These are phyloP conservation scores for Drosophila nr. medialis DNA, from an alignment of 2,888 invertebrate species.

Conservation along the genomic window DNA sequence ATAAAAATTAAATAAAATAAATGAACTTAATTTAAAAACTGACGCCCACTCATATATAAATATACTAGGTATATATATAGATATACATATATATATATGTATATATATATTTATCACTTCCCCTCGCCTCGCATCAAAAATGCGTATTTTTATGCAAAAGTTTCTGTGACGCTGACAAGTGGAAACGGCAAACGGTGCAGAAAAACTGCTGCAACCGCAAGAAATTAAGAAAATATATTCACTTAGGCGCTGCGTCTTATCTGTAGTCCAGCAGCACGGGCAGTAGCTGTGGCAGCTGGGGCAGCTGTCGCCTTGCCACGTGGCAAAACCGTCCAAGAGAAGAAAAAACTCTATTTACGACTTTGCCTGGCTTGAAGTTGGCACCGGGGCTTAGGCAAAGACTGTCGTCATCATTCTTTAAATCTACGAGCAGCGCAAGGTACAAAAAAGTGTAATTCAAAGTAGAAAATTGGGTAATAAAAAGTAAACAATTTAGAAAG, in stretches of 20 bases:
- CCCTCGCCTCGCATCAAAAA: slow-evolving; percentile 32
- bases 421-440: neutral
- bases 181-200: slow-evolving; percentile 49
- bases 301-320: slow-evolving; percentile 10
- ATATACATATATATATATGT: neutral
- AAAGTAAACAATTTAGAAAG: neutral
- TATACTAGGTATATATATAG: neutral
- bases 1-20: slow-evolving; percentile 54
- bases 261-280: slow-evolving; percentile 34
- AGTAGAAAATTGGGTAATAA: slow-evolving; percentile 18
- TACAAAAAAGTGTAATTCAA: slow-evolving; percentile 10
- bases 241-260: slow-evolving; percentile 61
- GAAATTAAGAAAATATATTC: slow-evolving; percentile 66
- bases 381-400: neutral
- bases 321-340: slow-evolving; percentile 6
- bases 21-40: slow-evolving; percentile 52
- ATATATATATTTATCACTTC: neutral
- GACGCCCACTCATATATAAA: slow-evolving; percentile 6
- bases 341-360: slow-evolving; percentile 4
- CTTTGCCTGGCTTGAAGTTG: slow-evolving; percentile 6
- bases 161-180: slow-evolving; percentile 41
- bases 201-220: slow-evolving; percentile 69
- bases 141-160: slow-evolving; percentile 52
- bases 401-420: slow-evolving; percentile 18
- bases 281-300: neutral